Evolutionary conservation across 92 coral and sea anemone species (phyloP), one percentile per base, ranked within the genome.

Genomic region (Epizoanthus rinbou): DNA sequence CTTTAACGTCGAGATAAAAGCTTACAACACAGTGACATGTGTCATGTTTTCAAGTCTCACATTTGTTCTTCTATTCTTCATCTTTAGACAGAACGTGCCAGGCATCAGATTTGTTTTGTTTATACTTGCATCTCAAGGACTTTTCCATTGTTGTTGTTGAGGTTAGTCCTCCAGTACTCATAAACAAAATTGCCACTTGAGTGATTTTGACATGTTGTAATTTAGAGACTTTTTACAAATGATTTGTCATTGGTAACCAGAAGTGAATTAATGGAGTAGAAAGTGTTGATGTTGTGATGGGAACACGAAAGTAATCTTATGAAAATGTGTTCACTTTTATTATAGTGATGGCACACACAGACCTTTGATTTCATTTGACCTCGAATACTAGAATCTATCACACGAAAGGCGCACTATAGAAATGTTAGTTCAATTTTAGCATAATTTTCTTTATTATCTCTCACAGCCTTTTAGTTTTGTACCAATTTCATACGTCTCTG

Each of bases 281-380:
- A 78, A 65, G 47, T 78, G 71, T 6, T 45, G 63, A 4, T 53
- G 82, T 78, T 78, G 82, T 69, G 63, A 78, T 10, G 80, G 47
- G 47, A 78, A 39, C 57, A 60, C 41, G 39, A 21, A 62, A 78
- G 41, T 45, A 78, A 78, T 60, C 5, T 10, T 14, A 15, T 47
- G 37, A 17, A 10, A 3, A 78, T 19, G 8, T 62, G 63, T 53
- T 28, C 63, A 23, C 22, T 16, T 39, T 35, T 76, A 18, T 9
- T 15, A 2, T 50, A 50, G 54, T 10, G 9, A 50, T 9, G 54
- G 15, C 54, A 47, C 15, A 47, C 54, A 47, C 54, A 69, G 19
- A 47, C 6, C 21, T 70, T 41, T 35, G 5, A 39, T 18, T 24
- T 69, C 45, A 53, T 17, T 70, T 70, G 75, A 9, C 11, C 6